These are phyloP conservation scores for Umimayanthus chanpuru DNA, from an alignment of 92 coral and sea anemone genomes.

Conservation along the genomic window DNA sequence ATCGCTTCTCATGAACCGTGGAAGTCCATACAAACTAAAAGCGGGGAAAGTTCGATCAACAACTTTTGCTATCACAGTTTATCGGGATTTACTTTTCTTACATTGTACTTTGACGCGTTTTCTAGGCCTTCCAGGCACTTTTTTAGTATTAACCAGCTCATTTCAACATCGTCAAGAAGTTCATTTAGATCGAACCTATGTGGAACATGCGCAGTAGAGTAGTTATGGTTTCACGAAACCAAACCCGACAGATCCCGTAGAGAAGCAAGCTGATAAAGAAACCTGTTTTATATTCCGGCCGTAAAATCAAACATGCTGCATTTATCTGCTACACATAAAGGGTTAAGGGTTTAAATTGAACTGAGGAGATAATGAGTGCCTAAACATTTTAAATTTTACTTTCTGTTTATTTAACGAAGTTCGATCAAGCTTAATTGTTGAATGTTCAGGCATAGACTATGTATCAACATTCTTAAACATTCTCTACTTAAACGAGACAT, in stretches of 20 bases:
- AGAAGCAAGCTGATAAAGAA: neutral
- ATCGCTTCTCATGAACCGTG: neutral
- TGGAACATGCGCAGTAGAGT: slow-evolving; percentile 10
- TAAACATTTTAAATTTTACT: neutral
- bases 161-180: neutral
- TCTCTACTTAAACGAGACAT: neutral
- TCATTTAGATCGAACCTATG: neutral
- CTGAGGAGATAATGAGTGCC: neutral
- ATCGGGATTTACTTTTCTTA: neutral
- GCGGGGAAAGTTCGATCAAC: neutral
- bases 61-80: neutral
- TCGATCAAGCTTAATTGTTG: slow-evolving; percentile 5
- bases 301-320: neutral
- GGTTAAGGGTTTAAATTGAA: neutral
- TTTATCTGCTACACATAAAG: neutral
- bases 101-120: neutral
- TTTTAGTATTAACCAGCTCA: neutral
- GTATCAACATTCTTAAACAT: slow-evolving; percentile 28
- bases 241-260: neutral
- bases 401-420: slow-evolving; percentile 12
- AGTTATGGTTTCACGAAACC: neutral
- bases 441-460: neutral
- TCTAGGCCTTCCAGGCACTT: neutral
- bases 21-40: neutral
- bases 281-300: no score